These are phyloP conservation scores for Lasioglossum pauxillum DNA, from an alignment of 2,888 invertebrate genomes.

Conservation along the genomic window DNA sequence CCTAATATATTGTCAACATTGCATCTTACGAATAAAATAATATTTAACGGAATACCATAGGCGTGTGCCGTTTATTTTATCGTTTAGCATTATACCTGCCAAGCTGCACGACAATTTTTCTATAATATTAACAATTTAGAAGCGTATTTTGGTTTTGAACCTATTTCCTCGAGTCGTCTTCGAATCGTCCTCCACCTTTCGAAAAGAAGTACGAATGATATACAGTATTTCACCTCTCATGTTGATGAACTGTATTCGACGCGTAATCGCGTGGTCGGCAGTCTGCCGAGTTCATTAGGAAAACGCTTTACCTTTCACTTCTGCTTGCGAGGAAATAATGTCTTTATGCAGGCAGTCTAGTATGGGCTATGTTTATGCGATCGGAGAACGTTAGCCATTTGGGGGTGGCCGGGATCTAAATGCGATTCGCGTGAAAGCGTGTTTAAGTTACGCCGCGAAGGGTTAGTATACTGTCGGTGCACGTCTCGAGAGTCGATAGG, in stretches of 20 bases:
- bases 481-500: neutral
- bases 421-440: neutral
- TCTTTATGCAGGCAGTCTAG: slow-evolving; percentile 36
- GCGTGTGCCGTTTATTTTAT: no score
- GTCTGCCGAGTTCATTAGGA: slow-evolving; percentile 51
- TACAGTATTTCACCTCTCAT: slow-evolving; percentile 23
- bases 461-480: neutral
- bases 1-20: no score
- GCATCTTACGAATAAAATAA: no score
- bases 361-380: slow-evolving; percentile 22
- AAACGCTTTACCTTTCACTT: slow-evolving; percentile 61
- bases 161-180: neutral
- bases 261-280: slow-evolving; percentile 41
- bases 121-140: no score
- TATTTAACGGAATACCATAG: no score
- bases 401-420: slow-evolving; percentile 12
- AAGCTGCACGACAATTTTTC: neutral
- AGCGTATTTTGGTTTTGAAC: neutral
- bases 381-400: slow-evolving; percentile 32
- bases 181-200: neutral
- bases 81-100: neutral
- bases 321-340: slow-evolving; percentile 38
- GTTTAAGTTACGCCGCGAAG: neutral
- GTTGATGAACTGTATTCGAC: slow-evolving; percentile 39
- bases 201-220: neutral